Evolutionary conservation across 2,888 invertebrate species (phyloP), one percentile per base, ranked within the genome.

Genomic region (Dasypogon diadema): DNA sequence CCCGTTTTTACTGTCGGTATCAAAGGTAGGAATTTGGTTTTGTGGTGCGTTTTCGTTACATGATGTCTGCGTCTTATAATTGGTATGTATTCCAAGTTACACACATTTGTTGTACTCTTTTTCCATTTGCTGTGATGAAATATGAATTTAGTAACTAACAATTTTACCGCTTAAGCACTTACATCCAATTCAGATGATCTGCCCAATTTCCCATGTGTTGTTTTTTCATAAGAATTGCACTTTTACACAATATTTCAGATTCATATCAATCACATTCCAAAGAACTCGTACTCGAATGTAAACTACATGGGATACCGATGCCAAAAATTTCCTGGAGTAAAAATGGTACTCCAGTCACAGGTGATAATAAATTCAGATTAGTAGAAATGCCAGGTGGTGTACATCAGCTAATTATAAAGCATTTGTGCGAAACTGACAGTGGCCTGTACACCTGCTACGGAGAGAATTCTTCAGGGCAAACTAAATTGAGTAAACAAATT

Each of bases 371-470:
- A 74, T 90, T 89, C 82, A 87, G 89, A 78, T 89, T 90, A 2
- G 89, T 89, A 77, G 72, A 78, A 14, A 90, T 92, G 80, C 84
- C 89, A 4, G 91, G 92, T 79, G 93, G 93, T 2, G 88, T 92
- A 6, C 92, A 92, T 81, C 89, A 91, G 77, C 83, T 95, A 12
- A 87, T 89, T 14, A 91, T 95, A 77, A 86, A 85, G 24, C 87
- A 88, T 70, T 93, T 94, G 0, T 87, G 87, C 55, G 84, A 87
- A 12, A 87, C 87, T 2, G 94, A 95, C 81, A 90, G 90, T 68
- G 94, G 93, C 4, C 88, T 90, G 76, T 95, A 93, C 81, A 92
- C 91, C 0, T 95, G 94, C 82, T 90, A 89, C 82, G 94, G 93
- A 0, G 92, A 92, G 82, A 93, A 91, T 82, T 89, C 90, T 1